A percentile compares a stretch with the other conserved stretches of the same genome.
Evolutionary conservation across 2,113 vertebrate genomes (phyloP).

Genomic region (Taxidea taxus): DNA sequence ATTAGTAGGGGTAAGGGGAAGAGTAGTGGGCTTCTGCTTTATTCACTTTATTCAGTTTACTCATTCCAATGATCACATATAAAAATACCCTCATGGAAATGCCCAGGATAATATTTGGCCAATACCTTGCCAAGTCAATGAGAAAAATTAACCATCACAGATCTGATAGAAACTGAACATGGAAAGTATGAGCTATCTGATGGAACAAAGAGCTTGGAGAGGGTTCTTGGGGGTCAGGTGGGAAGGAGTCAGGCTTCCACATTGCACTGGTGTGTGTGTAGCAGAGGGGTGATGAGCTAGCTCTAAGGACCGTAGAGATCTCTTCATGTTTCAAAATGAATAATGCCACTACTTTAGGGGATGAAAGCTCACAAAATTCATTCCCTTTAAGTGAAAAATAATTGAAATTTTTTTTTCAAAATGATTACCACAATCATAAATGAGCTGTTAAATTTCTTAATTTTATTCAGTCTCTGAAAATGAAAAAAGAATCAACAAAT

Average conservation of each 20-base stretch:
- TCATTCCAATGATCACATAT: not conserved
- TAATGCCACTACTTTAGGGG: not conserved
- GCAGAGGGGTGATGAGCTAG: not conserved
- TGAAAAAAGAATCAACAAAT: not conserved
- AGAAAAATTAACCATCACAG: not conserved
- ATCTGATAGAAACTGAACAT: not conserved
- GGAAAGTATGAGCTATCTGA: not conserved
- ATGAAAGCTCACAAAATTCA: not conserved
- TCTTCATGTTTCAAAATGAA: not conserved
- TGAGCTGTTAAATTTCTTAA: not conserved
- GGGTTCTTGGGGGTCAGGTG: not conserved
- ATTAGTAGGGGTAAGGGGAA: not conserved
- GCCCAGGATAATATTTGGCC: not conserved
- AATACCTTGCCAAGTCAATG: not conserved
- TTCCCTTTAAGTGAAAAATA: not conserved
- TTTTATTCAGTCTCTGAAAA: not conserved
- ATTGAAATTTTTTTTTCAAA: not conserved
- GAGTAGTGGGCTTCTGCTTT: not conserved
- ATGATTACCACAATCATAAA: not conserved
- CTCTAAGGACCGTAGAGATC: not conserved
- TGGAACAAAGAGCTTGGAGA: not conserved
- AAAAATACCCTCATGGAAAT: not conserved
- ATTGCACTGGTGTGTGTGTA: not conserved
- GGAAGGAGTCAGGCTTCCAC: fast-evolving
- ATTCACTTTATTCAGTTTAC: not conserved